Evolutionary conservation across 2,797 vertebrate genomes (phyloP).

Genomic region (Sebastes oblongus): DNA sequence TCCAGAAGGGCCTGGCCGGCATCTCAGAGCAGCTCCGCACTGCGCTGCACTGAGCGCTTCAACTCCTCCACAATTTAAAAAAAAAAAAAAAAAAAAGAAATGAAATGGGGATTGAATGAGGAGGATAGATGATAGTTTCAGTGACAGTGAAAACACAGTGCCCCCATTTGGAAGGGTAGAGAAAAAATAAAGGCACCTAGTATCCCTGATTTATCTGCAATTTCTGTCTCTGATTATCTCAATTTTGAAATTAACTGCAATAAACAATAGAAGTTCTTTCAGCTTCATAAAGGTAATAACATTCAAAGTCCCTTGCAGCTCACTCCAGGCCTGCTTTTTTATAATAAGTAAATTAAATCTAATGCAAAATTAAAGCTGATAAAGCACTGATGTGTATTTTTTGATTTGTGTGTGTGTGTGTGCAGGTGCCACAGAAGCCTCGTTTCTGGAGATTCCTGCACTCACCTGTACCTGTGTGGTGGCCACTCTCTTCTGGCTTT

Average conservation of each 20-base stretch:
- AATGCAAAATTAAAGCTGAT: neutral
- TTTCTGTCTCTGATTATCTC: neutral
- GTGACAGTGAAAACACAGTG: conserved; percentile 20
- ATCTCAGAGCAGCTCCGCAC: conserved; percentile 22
- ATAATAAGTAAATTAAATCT: neutral
- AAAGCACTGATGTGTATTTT: neutral
- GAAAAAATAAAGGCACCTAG: neutral
- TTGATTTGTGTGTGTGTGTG: neutral
- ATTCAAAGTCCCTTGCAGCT: neutral
- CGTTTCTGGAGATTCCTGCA: conserved; percentile 90
- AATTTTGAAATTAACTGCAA: neutral
- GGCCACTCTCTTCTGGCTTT: conserved; percentile 92
- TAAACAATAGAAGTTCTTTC: neutral
- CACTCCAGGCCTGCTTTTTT: neutral
- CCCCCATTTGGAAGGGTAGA: conserved; percentile 32
- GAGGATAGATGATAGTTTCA: conserved; percentile 1
- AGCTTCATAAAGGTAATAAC: neutral
- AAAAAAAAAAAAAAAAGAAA: neutral
- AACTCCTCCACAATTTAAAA: conserved; percentile 10
- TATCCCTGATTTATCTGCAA: neutral
- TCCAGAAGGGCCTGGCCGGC: conserved; percentile 78
- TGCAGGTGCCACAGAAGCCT: conserved; percentile 83
- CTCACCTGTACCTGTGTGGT: conserved; percentile 92
- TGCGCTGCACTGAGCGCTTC: conserved; percentile 25
- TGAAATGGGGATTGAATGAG: conserved; percentile 5